Conservation (phyloP, 2,888 invertebrate genomes). For the Lycocerus yunnanus region DNA sequence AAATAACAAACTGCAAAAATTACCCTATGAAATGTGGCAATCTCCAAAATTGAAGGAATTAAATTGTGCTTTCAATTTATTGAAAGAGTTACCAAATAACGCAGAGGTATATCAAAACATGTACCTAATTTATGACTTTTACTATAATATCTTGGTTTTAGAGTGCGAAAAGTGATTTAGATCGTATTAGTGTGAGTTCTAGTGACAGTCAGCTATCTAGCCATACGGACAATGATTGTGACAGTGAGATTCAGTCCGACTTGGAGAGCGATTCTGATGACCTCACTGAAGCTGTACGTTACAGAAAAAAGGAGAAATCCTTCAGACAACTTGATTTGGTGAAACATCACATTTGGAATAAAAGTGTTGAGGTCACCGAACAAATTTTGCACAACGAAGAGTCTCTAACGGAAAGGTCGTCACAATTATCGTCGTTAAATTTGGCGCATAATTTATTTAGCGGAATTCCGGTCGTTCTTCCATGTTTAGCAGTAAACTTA, state of each 20-base stretch:
- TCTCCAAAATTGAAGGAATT: constrained; percentile 85
- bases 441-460: constrained; percentile 90
- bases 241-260: constrained; percentile 47
- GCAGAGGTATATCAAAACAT: constrained; percentile 55
- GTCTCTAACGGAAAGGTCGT: constrained; percentile 62
- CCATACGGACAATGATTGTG: constrained; percentile 49
- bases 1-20: constrained; percentile 84
- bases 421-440: constrained; percentile 77
- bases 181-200: constrained; percentile 53
- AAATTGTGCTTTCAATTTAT: constrained; percentile 86
- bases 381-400: constrained; percentile 65
- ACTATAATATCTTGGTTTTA: constrained; percentile 30
- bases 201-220: constrained; percentile 55
- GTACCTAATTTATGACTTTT: neutral
- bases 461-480: constrained; percentile 83
- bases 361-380: constrained; percentile 68
- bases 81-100: constrained; percentile 73
- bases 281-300: constrained; percentile 45
- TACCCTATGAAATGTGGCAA: constrained; percentile 86
- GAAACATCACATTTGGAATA: constrained; percentile 80
- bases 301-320: constrained; percentile 51
- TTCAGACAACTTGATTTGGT: constrained; percentile 66
- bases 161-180: constrained; percentile 48
- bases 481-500: constrained; percentile 87
- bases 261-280: constrained; percentile 50